phyloP scores from a whole-genome alignment of 53 echinoderm and acorn worm species.

The Crossaster papposus region DNA sequence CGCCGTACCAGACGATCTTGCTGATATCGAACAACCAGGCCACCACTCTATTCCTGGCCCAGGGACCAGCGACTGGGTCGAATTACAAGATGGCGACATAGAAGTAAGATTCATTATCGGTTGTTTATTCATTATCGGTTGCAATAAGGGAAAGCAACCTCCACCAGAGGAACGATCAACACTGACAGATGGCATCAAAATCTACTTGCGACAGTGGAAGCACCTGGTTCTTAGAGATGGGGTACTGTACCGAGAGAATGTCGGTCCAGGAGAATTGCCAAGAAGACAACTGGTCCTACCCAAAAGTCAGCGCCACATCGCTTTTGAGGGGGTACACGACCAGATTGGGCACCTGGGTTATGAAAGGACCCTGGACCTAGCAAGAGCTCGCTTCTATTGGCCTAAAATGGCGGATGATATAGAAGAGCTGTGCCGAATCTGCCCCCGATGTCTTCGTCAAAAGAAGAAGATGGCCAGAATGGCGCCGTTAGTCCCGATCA shows the following conservation, averaged over 20 bases:
- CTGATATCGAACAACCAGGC: background rate
- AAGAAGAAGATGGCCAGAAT: slow-evolving; percentile 41
- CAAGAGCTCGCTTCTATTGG: slow-evolving; percentile 70
- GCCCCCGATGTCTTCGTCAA: slow-evolving; percentile 55
- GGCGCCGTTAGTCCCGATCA: slow-evolving; percentile 64
- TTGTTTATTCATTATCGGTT: background rate
- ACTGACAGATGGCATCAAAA: slow-evolving; percentile 4
- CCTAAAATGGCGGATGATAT: slow-evolving; percentile 59
- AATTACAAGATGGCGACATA: slow-evolving; percentile 25
- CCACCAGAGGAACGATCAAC: background rate
- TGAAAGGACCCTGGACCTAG: slow-evolving; percentile 70
- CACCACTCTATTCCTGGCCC: slow-evolving; percentile 40
- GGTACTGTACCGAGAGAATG: slow-evolving; percentile 1
- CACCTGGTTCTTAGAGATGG: slow-evolving; percentile 15
- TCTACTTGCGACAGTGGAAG: slow-evolving; percentile 28
- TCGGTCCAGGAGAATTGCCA: background rate
- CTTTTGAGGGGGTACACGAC: slow-evolving; percentile 60
- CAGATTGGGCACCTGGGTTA: slow-evolving; percentile 65
- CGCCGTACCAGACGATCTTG: slow-evolving; percentile 42
- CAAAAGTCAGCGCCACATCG: background rate
- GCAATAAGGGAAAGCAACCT: slow-evolving; percentile 15
- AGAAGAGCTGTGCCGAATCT: slow-evolving; percentile 39
- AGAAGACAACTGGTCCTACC: slow-evolving; percentile 57
- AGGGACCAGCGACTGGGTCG: slow-evolving; percentile 28
- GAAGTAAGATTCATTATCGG: slow-evolving; percentile 18